Evolutionary conservation across 2,797 vertebrate species (phyloP).

Genomic region (Thripadectes ignobilis): DNA sequence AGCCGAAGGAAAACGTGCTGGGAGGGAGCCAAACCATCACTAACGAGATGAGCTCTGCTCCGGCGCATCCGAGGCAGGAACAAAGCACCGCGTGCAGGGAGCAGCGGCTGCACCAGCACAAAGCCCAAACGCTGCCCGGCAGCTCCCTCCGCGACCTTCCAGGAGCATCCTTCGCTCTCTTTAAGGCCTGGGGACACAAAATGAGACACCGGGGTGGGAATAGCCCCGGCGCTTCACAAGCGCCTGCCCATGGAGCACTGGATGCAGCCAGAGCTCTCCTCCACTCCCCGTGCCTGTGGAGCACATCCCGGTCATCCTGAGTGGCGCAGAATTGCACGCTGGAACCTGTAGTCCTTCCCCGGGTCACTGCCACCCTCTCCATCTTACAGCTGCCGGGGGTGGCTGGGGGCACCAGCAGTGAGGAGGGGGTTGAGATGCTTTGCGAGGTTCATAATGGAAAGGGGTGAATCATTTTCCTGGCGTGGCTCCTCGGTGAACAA

Average conservation of each 20-base stretch:
- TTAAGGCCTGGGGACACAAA: background rate
- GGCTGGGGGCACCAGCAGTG: background rate
- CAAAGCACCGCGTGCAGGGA: slow-evolving; percentile 16
- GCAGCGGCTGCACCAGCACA: background rate
- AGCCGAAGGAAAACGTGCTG: background rate
- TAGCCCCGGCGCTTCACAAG: fast-evolving
- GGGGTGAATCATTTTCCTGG: slow-evolving; percentile 45
- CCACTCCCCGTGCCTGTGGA: background rate
- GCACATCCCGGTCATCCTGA: background rate
- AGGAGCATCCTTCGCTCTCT: background rate
- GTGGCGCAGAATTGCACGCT: background rate
- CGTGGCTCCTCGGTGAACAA: background rate
- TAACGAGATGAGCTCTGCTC: slow-evolving; percentile 26
- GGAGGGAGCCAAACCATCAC: background rate
- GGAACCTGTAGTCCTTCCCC: slow-evolving; percentile 1
- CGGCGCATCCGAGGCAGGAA: background rate
- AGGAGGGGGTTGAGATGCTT: background rate
- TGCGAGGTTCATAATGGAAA: slow-evolving; percentile 5
- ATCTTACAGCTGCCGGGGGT: background rate
- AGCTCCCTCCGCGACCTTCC: background rate
- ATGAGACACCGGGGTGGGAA: background rate
- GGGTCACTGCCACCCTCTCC: background rate
- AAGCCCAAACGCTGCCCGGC: background rate
- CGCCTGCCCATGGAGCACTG: background rate
- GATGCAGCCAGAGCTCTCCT: background rate